A percentile compares a stretch with the other conserved stretches of the same genome.
Conservation (phyloP, 2,888 invertebrate genomes). For the Eulithis prunata region DNA sequence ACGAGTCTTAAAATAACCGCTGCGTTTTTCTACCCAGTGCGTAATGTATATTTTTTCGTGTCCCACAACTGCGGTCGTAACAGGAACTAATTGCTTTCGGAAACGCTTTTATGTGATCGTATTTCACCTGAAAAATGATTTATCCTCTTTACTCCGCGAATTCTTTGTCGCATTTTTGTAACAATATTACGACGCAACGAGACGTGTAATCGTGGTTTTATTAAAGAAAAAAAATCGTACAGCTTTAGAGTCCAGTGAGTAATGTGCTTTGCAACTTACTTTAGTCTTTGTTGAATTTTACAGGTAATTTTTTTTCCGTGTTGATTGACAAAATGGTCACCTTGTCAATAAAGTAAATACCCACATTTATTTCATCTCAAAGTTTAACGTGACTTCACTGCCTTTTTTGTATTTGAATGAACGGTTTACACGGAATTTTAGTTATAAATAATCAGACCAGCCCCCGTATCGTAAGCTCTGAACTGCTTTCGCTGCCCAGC, state of each 20-base stretch:
- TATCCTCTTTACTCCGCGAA: slow-evolving; percentile 62
- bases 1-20: slow-evolving; percentile 9
- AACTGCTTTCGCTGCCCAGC: too few relatives aligned
- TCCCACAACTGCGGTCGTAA: slow-evolving; percentile 74
- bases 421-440: too few relatives aligned
- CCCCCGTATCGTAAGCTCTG: too few relatives aligned
- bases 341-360: too few relatives aligned
- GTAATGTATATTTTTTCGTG: slow-evolving; percentile 60
- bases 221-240: slow-evolving; percentile 27
- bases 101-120: slow-evolving; percentile 81
- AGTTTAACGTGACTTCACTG: too few relatives aligned
- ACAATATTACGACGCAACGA: slow-evolving; percentile 41
- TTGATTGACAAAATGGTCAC: too few relatives aligned
- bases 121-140: slow-evolving; percentile 83
- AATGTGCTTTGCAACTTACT: not conserved
- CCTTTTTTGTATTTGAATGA: too few relatives aligned
- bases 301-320: too few relatives aligned
- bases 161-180: slow-evolving; percentile 67
- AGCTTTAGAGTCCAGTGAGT: slow-evolving; percentile 9
- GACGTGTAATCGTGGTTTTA: slow-evolving; percentile 37
- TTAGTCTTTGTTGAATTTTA: too few relatives aligned
- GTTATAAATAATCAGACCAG: too few relatives aligned
- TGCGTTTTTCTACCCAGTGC: slow-evolving; percentile 45
- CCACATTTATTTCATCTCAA: too few relatives aligned
- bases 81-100: slow-evolving; percentile 82